Conservation (phyloP, 2,888 invertebrate species). For the Eristalis intricaria region DNA sequence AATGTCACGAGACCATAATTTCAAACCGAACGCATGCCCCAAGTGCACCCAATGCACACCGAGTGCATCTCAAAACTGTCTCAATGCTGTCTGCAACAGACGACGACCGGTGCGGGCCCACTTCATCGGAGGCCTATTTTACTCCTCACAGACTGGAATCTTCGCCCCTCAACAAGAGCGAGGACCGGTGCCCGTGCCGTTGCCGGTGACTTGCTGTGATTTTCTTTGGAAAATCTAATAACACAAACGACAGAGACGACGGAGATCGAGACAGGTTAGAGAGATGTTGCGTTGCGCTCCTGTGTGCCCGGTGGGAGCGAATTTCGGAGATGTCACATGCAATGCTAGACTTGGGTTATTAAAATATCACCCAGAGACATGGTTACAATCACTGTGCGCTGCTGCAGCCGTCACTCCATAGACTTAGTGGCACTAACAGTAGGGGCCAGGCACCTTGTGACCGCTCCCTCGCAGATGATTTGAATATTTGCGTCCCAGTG, state of each 20-base stretch:
- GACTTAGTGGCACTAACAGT: constrained; percentile 60
- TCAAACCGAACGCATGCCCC: constrained; percentile 15
- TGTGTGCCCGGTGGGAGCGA: constrained; percentile 56
- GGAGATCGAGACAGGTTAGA: constrained; percentile 10
- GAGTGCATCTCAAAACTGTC: constrained; percentile 43
- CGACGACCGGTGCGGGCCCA: constrained; percentile 40
- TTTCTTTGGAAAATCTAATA: constrained; percentile 69
- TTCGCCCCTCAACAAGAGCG: constrained; percentile 17
- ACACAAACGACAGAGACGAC: constrained; percentile 38
- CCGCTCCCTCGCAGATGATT: constrained; percentile 64
- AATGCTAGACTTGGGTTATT: constrained; percentile 64
- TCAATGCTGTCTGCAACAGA: constrained; percentile 52
- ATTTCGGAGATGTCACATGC: constrained; percentile 67
- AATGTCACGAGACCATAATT: constrained; percentile 68
- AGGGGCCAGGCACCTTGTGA: constrained; percentile 65
- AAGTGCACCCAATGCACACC: constrained; percentile 25
- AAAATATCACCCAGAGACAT: constrained; percentile 71
- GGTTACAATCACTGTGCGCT: constrained; percentile 66
- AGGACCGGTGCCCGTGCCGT: background rate
- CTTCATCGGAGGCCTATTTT: constrained; percentile 56
- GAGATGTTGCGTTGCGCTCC: constrained; percentile 20
- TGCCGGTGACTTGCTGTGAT: constrained; percentile 61
- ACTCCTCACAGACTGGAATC: constrained; percentile 19
- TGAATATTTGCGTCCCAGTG: constrained; percentile 52
- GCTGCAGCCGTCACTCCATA: constrained; percentile 49